Conservation (phyloP, 2,888 invertebrate genomes). For the Eledona agricola region DNA sequence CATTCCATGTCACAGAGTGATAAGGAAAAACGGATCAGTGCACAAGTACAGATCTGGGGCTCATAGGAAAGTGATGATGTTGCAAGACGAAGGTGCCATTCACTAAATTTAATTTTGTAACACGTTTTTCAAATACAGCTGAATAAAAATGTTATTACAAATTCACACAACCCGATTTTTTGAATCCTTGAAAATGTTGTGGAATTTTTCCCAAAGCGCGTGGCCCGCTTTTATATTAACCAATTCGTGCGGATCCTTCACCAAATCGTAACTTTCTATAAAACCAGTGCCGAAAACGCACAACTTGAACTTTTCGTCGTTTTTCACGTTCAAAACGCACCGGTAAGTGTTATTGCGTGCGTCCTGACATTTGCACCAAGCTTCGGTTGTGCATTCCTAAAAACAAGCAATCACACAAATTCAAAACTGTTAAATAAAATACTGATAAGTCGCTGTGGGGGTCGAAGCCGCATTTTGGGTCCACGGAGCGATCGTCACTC, state of each 20-base stretch:
- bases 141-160: no score
- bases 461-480: constrained; percentile 71
- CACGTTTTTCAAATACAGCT: no score
- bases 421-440: constrained; percentile 47
- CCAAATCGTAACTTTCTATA: constrained; percentile 80
- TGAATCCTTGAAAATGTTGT: no score
- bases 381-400: constrained; percentile 69
- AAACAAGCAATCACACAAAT: constrained; percentile 2
- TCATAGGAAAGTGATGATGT: constrained; percentile 52
- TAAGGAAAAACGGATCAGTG: constrained; percentile 53
- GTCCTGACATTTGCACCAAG: constrained; percentile 88
- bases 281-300: constrained; percentile 73
- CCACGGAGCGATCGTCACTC: constrained; percentile 66
- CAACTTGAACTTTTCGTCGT: constrained; percentile 67
- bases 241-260: constrained; percentile 76
- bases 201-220: no score
- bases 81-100: constrained; percentile 50
- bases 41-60: constrained; percentile 55
- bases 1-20: constrained; percentile 59
- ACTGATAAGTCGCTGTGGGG: constrained; percentile 71
- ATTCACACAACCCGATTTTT: no score
- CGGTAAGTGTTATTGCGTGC: constrained; percentile 82
- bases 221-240: constrained; percentile 63
- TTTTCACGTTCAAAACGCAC: constrained; percentile 75
- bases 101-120: no score